Evolutionary conservation across 30 jellyfish, hydroid and myxozoan genomes (phyloP), one percentile per base, ranked within the genome.

Genomic region (Nemopilema nomurai): DNA sequence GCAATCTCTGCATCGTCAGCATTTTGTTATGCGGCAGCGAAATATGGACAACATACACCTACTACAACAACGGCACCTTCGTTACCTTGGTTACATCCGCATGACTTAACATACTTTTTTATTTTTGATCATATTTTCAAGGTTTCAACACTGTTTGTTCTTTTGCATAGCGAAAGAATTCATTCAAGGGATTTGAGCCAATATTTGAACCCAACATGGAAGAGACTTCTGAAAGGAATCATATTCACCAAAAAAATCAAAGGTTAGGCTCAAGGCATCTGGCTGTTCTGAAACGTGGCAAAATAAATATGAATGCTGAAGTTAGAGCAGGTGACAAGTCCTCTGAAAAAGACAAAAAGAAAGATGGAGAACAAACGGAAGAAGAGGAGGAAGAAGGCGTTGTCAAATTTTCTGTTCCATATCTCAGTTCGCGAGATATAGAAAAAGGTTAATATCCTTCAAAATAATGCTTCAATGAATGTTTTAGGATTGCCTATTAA

Each of bases 371-470:
- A 3, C 72, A 83, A 8, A 89, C 69, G 57, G 57, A 41, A 41
- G 57, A 77, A 24, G 90, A 68, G 8, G 80, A 82, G n/a, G 75
- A 69, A 9, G 80, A 67, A 0, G 91, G 32, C 0, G 72, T 26
- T 0, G 30, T 77, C 53, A 77, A 77, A 32, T 77, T 77, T 73
- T 50, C 51, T 29, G 32, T 77, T 51, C 87, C 87, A 23, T 77
- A 77, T 28, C 63, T 77, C 8, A 77, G 75, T 8, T n/a, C 70
- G 20, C 76, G 63, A 77, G 76, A 51, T 28, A 77, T 77, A 33
- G 57, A 52, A 17, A 49, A 29, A 77, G 87, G 87, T 77, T 41
- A 41, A 13, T n/a, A n/a, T n/a, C n/a, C n/a, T n/a, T n/a, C n/a
- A n/a, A n/a, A n/a, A n/a, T n/a, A n/a, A n/a, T n/a, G n/a, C n/a